These are phyloP conservation scores for Seriola dumerili DNA, from an alignment of 2,113 vertebrate genomes.

Conservation along the genomic window DNA sequence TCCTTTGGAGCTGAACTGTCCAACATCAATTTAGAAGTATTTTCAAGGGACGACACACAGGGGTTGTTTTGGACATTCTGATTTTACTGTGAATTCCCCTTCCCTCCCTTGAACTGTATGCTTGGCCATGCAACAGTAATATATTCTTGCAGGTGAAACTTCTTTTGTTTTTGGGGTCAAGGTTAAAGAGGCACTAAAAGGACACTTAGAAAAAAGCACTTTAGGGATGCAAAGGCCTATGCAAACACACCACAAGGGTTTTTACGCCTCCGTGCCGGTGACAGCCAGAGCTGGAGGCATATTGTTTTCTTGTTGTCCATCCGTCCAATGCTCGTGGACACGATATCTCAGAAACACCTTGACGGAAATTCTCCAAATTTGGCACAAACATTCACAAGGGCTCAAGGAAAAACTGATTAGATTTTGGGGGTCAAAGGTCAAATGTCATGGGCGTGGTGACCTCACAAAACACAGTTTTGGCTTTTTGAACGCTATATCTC, in stretches of 20 bases:
- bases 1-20: conserved; percentile 52
- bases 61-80: conserved; percentile 23
- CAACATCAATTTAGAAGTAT: conserved; percentile 52
- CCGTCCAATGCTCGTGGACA: too few species aligned
- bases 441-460: too few species aligned
- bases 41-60: conserved; percentile 49
- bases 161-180: conserved; percentile 37
- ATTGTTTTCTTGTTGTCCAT: too few species aligned
- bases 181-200: background rate
- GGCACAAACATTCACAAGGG: too few species aligned
- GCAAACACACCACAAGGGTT: conserved; percentile 11
- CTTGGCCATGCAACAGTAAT: conserved; percentile 46
- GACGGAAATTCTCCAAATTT: too few species aligned
- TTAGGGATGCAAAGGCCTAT: conserved; percentile 14
- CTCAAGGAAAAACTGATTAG: too few species aligned
- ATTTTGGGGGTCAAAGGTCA: too few species aligned
- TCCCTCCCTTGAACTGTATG: conserved; percentile 14
- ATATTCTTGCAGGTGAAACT: conserved; percentile 20
- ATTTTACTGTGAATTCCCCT: conserved; percentile 34
- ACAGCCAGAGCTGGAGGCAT: too few species aligned
- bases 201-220: conserved; percentile 14
- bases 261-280: too few species aligned
- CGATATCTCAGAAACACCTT: too few species aligned
- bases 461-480: too few species aligned
- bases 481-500: too few species aligned